These are phyloP conservation scores for Omphaloscelis lunosa DNA, from an alignment of 2,888 invertebrate species.

Conservation along the genomic window DNA sequence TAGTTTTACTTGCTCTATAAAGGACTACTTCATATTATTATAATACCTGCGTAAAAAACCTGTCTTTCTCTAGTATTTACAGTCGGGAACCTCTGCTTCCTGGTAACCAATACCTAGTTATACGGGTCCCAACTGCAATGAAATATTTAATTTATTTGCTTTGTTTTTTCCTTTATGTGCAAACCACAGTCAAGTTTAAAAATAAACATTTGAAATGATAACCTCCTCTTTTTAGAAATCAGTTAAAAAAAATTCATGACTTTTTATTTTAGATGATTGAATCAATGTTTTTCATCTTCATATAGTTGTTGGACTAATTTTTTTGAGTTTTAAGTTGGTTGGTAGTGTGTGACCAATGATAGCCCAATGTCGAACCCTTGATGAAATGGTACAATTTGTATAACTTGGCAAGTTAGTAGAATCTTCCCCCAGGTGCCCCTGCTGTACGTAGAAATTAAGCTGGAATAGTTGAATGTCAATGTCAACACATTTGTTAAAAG, in stretches of 20 bases:
- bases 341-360: neutral
- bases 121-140: neutral
- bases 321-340: neutral
- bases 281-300: neutral
- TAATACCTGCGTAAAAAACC: neutral
- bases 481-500: conserved; percentile 7
- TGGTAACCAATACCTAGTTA: too few species aligned
- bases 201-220: too few species aligned
- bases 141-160: neutral
- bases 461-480: conserved; percentile 9
- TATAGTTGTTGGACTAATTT: neutral
- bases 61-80: neutral
- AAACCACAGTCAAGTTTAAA: neutral
- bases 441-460: neutral
- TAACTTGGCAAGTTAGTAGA: neutral
- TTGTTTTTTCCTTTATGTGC: neutral
- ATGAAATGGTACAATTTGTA: neutral
- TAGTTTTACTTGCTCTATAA: neutral
- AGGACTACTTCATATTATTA: neutral
- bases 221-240: too few species aligned
- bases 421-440: neutral
- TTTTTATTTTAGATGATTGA: neutral
- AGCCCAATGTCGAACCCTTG: neutral
- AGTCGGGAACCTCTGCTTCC: neutral
- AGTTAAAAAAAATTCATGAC: too few species aligned